Base-by-base conservation (phyloP, 2,888 invertebrate species). In the Cheilosia scutellata region DNA sequence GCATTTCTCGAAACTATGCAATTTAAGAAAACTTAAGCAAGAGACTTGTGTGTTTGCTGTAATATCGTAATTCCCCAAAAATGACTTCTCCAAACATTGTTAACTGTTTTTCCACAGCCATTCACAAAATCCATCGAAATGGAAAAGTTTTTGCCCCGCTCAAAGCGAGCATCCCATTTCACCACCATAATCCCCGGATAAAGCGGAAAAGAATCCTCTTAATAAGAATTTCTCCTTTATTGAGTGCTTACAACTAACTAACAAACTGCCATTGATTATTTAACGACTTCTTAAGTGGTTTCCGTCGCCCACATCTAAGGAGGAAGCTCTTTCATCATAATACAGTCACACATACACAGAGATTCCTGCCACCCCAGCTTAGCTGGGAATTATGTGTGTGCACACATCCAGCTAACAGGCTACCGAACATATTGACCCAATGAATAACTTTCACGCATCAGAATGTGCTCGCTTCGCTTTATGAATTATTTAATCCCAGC, bases 221-320 rank as follows among this genome's bases (percentile, higher is more conserved):
- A 76, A 82, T 80, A 80, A 76, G 72, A 51, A 72, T n/a, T 63
- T 16, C 51, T 49, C 47, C 55, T 11, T 49, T 31, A 75, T 79
- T 84, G 75, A 79, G 79, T 80, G 66, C 86, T 86, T 80, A 86
- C 86, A 86, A 80, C 86, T 76, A 86, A 86, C 84, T 80, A 80
- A 80, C 86, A 72, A 82, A 86, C 80, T 80, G 62, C 86, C 91
- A 91, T 91, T 91, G 91, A 91, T 91, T 91, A 91, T 91, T 91
- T 91, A 91, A 91, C 91, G 91, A 91, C 90, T 91, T 91, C 91
- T 91, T 92, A 91, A 91, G 91, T 91, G 91, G 91, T 91, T 91
- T 86, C 65, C 72, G 5, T 5, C 65, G 13, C 33, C 37, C 47
- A 44, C 5, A 20, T 16, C 27, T 62, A 9, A 2, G 6, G 40